Base-by-base conservation (phyloP, 2,888 invertebrate species). In the Clanis bilineata region DNA sequence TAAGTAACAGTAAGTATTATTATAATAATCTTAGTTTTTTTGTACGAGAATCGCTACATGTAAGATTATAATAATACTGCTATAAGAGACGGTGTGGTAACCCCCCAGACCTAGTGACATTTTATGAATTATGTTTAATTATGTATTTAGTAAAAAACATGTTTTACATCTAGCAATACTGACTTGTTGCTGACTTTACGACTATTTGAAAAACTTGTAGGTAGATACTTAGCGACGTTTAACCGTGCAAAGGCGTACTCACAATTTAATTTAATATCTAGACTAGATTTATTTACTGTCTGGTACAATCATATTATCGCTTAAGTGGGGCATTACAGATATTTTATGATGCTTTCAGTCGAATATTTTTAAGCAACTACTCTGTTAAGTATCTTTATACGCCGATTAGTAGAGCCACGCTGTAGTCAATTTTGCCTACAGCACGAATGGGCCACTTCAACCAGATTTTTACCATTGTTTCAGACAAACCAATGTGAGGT, bases 171-270 rank as follows among this genome's bases (percentile, higher is more conserved):
- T 68, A 59, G 66, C 67, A 72, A 71, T 68, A 66, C 64, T 10
- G 6, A 41, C 58, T 64, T 39, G 54, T 56, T 41, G 44, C 25
- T 39, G 62, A 63, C n/a, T 73, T 72, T 69, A 71, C 65, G 73
- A 64, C 64, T 72, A 61, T 73, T 70, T 68, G 64, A 62, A 62
- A 64, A 66, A 55, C 22, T 45, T 44, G 38, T 39, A 25, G 23
- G 15, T 43, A 43, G 41, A 56, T 15, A 36, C 23, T 21, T 18
- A 12, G 15, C n/a, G 15, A 47, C 10, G 32, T 47, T 23, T 15
- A 15, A 9, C 15, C 23, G 45, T n/a, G 22, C 12, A 38, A 23
- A 28, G 43, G 10, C 32, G 10, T 28, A 28, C 38, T 28, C 9
- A 58, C 39, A 9, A 28, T 41, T n/a, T 6, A 18, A 18, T 54